A percentile compares a stretch with the other conserved stretches of the same genome.
These are phyloP conservation scores for Triops longicaudatus DNA, from an alignment of 1,140 invertebrate genomes.

Conservation along the genomic window DNA sequence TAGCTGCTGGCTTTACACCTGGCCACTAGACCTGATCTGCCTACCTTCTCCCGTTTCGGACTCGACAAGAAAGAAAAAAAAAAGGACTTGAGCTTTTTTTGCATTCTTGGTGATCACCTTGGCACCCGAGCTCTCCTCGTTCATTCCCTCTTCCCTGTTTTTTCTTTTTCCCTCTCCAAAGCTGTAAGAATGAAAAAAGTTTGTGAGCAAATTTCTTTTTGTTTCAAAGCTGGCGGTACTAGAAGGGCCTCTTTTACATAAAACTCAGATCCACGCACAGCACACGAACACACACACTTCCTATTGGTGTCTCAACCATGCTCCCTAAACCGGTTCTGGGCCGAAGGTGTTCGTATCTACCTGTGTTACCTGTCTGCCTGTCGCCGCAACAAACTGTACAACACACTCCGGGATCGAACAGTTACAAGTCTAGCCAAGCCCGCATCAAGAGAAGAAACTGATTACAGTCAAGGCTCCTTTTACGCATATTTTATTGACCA, in stretches of 20 bases:
- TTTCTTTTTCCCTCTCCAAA: background rate
- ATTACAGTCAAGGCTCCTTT: no score
- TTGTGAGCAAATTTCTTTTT: background rate
- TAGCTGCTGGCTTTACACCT: no score
- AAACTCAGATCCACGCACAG: background rate
- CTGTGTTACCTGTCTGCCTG: slow-evolving; percentile 1
- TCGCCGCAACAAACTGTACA: background rate
- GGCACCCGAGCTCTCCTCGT: background rate
- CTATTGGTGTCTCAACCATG: background rate
- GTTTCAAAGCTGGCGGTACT: background rate
- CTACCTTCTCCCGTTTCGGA: no score
- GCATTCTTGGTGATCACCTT: background rate
- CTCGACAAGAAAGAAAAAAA: no score
- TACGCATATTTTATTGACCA: no score
- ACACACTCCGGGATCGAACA: background rate
- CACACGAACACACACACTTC: background rate
- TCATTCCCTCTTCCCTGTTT: background rate
- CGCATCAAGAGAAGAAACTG: no score
- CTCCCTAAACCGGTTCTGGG: background rate
- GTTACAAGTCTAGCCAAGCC: background rate
- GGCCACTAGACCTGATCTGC: no score
- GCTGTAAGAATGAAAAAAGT: background rate
- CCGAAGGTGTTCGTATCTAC: background rate
- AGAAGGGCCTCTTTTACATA: background rate
- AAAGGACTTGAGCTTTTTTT: background rate